Base-by-base conservation (phyloP, 2,797 vertebrate species). In the Tolypeutes matacus region DNA sequence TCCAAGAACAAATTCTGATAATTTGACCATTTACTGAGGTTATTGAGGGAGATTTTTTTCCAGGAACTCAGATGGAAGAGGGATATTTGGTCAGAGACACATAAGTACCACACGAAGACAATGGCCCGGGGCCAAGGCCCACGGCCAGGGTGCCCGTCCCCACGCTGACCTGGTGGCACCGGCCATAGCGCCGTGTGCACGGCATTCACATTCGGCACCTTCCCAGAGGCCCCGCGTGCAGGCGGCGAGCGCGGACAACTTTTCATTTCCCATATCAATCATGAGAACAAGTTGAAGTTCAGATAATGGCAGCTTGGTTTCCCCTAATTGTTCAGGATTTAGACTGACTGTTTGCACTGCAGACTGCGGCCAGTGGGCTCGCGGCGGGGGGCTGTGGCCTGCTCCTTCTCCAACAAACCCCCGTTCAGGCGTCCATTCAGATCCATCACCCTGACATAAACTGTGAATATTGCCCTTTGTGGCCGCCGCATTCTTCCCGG, bases 231-330 rank as follows among this genome's bases (percentile, higher is more conserved):
- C 96, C 96, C 0, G 69, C 92, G 84, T 65, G 96, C 83, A 62
- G 86, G 46, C 86, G 88, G 92, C 96, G 97, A 73, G 60, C 82
- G 95, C 97, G 97, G 97, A 98, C 98, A 98, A 98, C 98, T 98
- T 98, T 99, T 99, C 98, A 98, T 99, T 99, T 99, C 99, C 99
- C 99, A 99, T 99, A 99, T 99, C 99, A 99, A 99, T 99, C 99
- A 99, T 98, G 98, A 97, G 98, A 99, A 99, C 98, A 99, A 99
- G 98, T 98, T 98, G 98, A 99, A 98, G 98, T 98, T 98, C 98
- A 97, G 98, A 98, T 98, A 98, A 98, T 98, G 98, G 98, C 99
- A 99, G 99, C 99, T 98, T 99, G 99, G 99, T 98, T 98, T 99
- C 98, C 98, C 97, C 96, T 98, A 99, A 99, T 99, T 99, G 99